Evolutionary conservation across 1,140 invertebrate genomes (phyloP).

Genomic region (Sitodiplosis mosellana): DNA sequence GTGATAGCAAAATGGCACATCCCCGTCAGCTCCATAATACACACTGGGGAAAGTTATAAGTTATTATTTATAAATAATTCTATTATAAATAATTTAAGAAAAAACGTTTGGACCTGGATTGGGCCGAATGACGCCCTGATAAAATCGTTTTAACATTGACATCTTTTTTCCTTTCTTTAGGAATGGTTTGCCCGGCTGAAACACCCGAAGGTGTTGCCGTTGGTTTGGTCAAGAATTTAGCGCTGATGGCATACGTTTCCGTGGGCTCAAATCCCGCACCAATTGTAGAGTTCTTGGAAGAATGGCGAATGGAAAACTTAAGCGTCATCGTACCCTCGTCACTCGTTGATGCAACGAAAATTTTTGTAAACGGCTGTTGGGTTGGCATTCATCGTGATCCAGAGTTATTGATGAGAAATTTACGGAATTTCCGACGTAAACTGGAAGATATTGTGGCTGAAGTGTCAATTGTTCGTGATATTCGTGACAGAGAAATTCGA

Average conservation of each 20-base stretch:
- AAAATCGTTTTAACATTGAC: too few relatives aligned
- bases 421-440: conserved; percentile 86
- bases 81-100: too few relatives aligned
- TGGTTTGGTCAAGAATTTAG: conserved; percentile 91
- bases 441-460: conserved; percentile 99
- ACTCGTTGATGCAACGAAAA: conserved; percentile 93
- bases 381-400: conserved; percentile 96
- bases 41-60: conserved; percentile 97
- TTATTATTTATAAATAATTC: too few relatives aligned
- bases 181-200: conserved; percentile 97
- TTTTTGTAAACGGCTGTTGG: conserved; percentile 99
- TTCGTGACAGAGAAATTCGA: conserved; percentile 91
- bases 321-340: conserved; percentile 94
- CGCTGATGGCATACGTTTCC: conserved; percentile 97
- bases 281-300: conserved; percentile 98
- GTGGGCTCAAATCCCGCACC: conserved; percentile 96
- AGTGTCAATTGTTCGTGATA: conserved; percentile 96
- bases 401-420: conserved; percentile 91
- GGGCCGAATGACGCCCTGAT: too few relatives aligned
- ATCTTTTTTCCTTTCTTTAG: too few relatives aligned
- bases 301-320: conserved; percentile 99
- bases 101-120: too few relatives aligned
- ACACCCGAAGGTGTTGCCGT: conserved; percentile 92
- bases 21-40: conserved; percentile 97
- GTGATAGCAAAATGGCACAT: conserved; percentile 95